phyloP scores from a whole-genome alignment of 2,888 invertebrate species.

The Amphipoea lucens region DNA sequence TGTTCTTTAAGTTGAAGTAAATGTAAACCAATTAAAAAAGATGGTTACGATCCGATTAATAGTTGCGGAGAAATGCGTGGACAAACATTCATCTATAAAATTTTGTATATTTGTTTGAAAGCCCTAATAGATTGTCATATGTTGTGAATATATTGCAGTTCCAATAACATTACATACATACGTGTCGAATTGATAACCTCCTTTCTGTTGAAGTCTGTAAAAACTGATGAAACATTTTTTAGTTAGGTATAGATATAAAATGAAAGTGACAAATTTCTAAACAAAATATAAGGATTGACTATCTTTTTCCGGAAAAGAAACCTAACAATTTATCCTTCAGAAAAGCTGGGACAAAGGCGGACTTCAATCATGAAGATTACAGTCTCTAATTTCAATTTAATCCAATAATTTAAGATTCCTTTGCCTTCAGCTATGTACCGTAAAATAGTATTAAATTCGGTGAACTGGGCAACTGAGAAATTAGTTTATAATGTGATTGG shows the following conservation, averaged over 20 bases:
- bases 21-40: no score
- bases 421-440: slow-evolving; percentile 48
- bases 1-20: no score
- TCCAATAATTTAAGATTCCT: slow-evolving; percentile 59
- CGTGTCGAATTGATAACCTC: no score
- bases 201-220: no score
- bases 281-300: slow-evolving; percentile 9
- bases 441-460: slow-evolving; percentile 56
- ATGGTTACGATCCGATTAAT: no score
- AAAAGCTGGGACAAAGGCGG: slow-evolving; percentile 46
- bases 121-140: no score
- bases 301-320: slow-evolving; percentile 22
- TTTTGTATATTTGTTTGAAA: no score
- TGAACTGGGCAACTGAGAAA: slow-evolving; percentile 47
- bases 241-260: not conserved
- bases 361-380: slow-evolving; percentile 62
- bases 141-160: no score
- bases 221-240: not conserved
- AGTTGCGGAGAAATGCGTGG: no score
- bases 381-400: slow-evolving; percentile 63
- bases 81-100: no score
- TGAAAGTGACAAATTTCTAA: not conserved
- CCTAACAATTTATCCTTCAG: slow-evolving; percentile 44
- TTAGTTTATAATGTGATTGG: slow-evolving; percentile 47
- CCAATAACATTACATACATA: no score